Percentiles rank a stretch among this genome's conserved stretches.
These are phyloP conservation scores for Zygogramma bicolorata DNA, from an alignment of 2,888 invertebrate species.

Conservation along the genomic window DNA sequence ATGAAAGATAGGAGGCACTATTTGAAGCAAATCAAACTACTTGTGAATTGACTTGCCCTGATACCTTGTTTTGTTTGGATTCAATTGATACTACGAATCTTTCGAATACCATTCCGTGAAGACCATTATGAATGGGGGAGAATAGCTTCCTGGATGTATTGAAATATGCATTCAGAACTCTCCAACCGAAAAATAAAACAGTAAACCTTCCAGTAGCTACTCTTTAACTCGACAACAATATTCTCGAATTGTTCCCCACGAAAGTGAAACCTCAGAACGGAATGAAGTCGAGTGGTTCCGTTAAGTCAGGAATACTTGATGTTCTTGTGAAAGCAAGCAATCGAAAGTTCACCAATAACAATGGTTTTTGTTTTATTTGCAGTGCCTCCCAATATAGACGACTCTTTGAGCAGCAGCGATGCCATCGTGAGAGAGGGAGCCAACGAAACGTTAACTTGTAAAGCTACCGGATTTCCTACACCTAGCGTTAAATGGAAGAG, in stretches of 20 bases:
- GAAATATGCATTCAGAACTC: neutral
- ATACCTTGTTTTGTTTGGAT: too few species aligned
- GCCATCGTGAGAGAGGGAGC: slow-evolving; percentile 91
- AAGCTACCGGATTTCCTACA: slow-evolving; percentile 89
- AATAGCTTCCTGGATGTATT: too few species aligned
- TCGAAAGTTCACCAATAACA: slow-evolving; percentile 47
- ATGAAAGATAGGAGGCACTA: too few species aligned
- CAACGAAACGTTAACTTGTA: slow-evolving; percentile 89
- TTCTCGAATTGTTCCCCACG: neutral
- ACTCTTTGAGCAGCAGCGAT: slow-evolving; percentile 90
- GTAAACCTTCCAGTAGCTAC: neutral
- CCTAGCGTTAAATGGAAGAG: slow-evolving; percentile 93
- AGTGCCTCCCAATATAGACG: slow-evolving; percentile 95
- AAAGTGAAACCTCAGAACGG: neutral
- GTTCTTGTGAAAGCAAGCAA: slow-evolving; percentile 38
- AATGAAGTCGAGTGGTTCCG: slow-evolving; percentile 8
- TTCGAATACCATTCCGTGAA: too few species aligned
- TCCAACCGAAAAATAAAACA: neutral
- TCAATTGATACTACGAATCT: too few species aligned
- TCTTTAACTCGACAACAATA: neutral
- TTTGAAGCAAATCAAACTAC: too few species aligned
- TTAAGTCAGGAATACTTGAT: slow-evolving; percentile 13
- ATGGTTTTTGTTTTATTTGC: slow-evolving; percentile 56
- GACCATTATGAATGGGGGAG: too few species aligned
- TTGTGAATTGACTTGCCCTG: too few species aligned